Percentiles rank a stretch among this genome's conserved stretches.
Evolutionary conservation across 2,888 invertebrate species (phyloP).

Genomic region (Syrista parreyssii): DNA sequence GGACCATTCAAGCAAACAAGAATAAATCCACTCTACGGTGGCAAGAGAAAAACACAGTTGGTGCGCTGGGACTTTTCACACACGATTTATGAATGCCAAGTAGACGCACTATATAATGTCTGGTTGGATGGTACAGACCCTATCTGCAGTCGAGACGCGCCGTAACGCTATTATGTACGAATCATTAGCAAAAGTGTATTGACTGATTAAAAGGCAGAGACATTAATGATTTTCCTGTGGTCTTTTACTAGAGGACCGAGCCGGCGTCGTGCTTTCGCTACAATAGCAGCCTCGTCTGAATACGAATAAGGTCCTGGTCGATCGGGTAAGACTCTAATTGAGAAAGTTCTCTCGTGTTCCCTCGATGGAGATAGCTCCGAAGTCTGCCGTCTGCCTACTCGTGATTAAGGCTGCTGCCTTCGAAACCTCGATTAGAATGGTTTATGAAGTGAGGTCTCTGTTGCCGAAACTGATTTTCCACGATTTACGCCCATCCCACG

Average conservation of each 20-base stretch:
- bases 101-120: not conserved
- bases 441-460: constrained; percentile 11
- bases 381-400: constrained; percentile 17
- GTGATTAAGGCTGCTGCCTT: constrained; percentile 33
- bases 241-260: constrained; percentile 4
- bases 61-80: not conserved
- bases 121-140: not conserved
- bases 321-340: constrained; percentile 52
- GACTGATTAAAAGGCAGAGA: constrained; percentile 29
- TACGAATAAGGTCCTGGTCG: constrained; percentile 52
- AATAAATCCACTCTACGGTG: not conserved
- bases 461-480: not conserved
- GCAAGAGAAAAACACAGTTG: not conserved
- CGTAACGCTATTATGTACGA: not conserved
- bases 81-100: not conserved
- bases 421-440: constrained; percentile 31
- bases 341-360: constrained; percentile 45
- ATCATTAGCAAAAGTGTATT: not conserved
- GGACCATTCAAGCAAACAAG: not conserved
- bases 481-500: not conserved
- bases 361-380: constrained; percentile 11
- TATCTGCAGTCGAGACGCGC: not conserved
- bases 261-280: constrained; percentile 32
- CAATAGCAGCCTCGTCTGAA: constrained; percentile 48
- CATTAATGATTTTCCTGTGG: constrained; percentile 17